Evolutionary conservation across 2,888 invertebrate genomes (phyloP).

Genomic region (Parelbella ahira): DNA sequence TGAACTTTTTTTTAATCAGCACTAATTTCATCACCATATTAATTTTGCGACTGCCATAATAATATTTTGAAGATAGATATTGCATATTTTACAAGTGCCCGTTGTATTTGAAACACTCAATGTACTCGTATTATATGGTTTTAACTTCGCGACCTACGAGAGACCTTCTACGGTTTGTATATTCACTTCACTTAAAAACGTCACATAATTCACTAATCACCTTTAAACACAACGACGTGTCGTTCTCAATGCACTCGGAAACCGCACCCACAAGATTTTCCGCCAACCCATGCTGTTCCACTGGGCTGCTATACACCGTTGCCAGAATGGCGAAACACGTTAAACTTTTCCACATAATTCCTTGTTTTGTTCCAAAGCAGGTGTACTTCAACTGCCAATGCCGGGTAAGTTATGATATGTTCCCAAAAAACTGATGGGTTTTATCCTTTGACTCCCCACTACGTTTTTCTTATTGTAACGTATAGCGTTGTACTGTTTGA

Average conservation of each 20-base stretch:
- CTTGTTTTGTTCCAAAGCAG: slow-evolving; percentile 34
- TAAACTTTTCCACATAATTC: slow-evolving; percentile 62
- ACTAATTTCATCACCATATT: too few relatives aligned
- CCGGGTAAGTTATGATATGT: slow-evolving; percentile 70
- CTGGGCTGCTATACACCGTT: slow-evolving; percentile 57
- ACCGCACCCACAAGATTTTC: slow-evolving; percentile 70
- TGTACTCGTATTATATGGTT: too few relatives aligned
- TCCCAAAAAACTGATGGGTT: slow-evolving; percentile 72
- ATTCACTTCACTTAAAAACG: slow-evolving; percentile 12
- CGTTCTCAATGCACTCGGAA: slow-evolving; percentile 80
- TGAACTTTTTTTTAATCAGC: too few relatives aligned
- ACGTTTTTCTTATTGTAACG: slow-evolving; percentile 57
- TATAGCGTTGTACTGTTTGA: slow-evolving; percentile 59
- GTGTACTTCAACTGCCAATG: slow-evolving; percentile 54
- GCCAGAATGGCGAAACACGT: slow-evolving; percentile 62
- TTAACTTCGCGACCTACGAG: too few relatives aligned
- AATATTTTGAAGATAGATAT: too few relatives aligned
- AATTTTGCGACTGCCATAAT: too few relatives aligned
- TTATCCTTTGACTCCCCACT: slow-evolving; percentile 73
- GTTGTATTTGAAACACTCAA: too few relatives aligned
- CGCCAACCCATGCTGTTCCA: slow-evolving; percentile 62
- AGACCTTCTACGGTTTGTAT: too few relatives aligned
- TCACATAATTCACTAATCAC: slow-evolving; percentile 61
- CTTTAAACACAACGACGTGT: slow-evolving; percentile 82
- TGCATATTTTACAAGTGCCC: too few relatives aligned